A percentile compares a stretch with the other conserved stretches of the same genome.
phyloP scores from a whole-genome alignment of 2,113 vertebrate genomes.

The Mesitornis unicolor region DNA sequence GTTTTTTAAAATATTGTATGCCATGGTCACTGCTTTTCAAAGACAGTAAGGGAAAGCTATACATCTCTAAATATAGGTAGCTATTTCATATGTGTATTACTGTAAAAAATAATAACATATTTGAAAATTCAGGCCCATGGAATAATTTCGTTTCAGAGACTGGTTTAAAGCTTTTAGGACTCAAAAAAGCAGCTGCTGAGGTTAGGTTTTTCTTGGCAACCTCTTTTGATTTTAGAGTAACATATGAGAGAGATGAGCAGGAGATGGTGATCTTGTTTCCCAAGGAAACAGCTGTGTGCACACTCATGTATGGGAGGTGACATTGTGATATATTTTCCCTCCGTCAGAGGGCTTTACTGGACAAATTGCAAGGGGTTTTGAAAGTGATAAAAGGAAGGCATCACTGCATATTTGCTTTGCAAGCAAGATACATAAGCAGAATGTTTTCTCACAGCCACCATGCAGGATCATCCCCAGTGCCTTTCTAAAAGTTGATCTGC shows the following conservation, averaged over 20 bases:
- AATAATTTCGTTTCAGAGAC: background rate
- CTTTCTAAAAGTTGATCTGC: slow-evolving; percentile 19
- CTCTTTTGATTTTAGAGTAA: background rate
- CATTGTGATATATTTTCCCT: background rate
- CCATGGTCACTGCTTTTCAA: background rate
- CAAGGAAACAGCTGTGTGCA: background rate
- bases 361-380: background rate
- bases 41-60: background rate
- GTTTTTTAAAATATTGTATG: background rate
- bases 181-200: background rate
- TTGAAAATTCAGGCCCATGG: background rate
- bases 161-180: background rate
- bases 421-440: background rate
- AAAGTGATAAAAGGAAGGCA: background rate
- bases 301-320: background rate
- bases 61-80: background rate
- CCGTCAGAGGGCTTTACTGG: background rate
- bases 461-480: background rate
- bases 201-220: background rate
- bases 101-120: background rate
- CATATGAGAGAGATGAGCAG: background rate
- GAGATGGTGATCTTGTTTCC: background rate
- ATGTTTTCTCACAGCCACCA: background rate
- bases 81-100: background rate
- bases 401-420: slow-evolving; percentile 11